These are phyloP conservation scores for Psittacara wagleri DNA, from an alignment of 2,113 vertebrate genomes.

Conservation along the genomic window DNA sequence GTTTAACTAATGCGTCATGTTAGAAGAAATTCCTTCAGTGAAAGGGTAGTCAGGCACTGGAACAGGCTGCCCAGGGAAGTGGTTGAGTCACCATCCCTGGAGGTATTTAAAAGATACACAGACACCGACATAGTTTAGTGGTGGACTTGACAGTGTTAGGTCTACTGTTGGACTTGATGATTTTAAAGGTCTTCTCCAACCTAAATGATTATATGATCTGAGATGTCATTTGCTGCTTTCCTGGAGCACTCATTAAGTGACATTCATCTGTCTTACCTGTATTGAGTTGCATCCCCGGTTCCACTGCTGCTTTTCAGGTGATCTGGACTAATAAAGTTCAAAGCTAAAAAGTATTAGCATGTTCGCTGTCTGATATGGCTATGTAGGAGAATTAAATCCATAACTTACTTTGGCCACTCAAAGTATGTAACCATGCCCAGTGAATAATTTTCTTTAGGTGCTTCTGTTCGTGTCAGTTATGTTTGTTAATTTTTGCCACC, in stretches of 20 bases:
- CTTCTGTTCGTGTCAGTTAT: not conserved
- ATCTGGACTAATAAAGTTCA: not conserved
- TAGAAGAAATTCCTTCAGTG: not conserved
- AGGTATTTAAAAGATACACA: not conserved
- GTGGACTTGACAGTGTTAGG: not conserved
- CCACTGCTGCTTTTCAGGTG: not conserved
- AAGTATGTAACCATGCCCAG: not conserved
- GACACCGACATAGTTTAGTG: not conserved
- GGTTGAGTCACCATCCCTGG: not conserved
- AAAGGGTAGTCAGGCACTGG: not conserved
- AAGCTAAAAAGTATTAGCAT: not conserved
- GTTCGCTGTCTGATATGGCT: not conserved
- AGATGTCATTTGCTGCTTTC: not conserved
- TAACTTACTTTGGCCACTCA: not conserved
- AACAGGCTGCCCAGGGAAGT: not conserved
- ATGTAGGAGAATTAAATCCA: rapidly evolving
- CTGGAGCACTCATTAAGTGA: not conserved
- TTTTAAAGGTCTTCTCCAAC: not conserved
- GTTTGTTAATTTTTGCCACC: not conserved
- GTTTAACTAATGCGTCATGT: not conserved
- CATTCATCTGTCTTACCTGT: not conserved
- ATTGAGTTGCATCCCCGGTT: not conserved
- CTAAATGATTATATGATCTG: not conserved
- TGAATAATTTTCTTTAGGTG: not conserved
- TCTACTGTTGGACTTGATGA: not conserved